A percentile compares a stretch with the other conserved stretches of the same genome.
Evolutionary conservation across 2,888 invertebrate genomes (phyloP).

Genomic region (Chromoteleia sp.): DNA sequence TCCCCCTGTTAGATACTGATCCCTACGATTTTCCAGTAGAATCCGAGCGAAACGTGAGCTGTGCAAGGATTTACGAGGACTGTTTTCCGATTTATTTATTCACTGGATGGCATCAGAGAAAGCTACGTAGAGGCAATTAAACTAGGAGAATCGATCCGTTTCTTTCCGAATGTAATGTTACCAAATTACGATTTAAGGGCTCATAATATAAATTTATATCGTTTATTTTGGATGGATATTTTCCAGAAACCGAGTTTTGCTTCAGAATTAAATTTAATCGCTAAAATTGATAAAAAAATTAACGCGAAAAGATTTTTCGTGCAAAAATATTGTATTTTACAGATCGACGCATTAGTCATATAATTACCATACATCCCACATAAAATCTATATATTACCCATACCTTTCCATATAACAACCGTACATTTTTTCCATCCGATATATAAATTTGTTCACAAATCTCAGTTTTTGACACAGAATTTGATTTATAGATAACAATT

Average conservation of each 20-base stretch:
- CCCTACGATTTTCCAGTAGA: slow-evolving; percentile 64
- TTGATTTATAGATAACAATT: no score
- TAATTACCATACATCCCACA: no score
- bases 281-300: no score
- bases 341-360: no score
- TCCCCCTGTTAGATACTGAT: slow-evolving; percentile 53
- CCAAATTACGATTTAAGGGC: slow-evolving; percentile 54
- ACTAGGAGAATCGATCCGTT: slow-evolving; percentile 58
- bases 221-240: slow-evolving; percentile 6
- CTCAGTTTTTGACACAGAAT: no score
- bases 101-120: slow-evolving; percentile 60
- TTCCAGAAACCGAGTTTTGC: background rate
- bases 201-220: slow-evolving; percentile 50
- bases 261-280: no score
- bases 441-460: no score
- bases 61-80: slow-evolving; percentile 65
- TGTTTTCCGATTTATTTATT: slow-evolving; percentile 70
- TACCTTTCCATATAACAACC: no score
- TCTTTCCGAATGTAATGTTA: slow-evolving; percentile 48
- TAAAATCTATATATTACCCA: no score
- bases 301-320: no score
- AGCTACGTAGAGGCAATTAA: slow-evolving; percentile 65
- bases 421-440: no score
- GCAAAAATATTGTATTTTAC: no score
- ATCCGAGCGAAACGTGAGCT: slow-evolving; percentile 67